Evolutionary conservation across 2,797 vertebrate species (phyloP), one percentile per base, ranked within the genome.

Genomic region (Gastrophryne carolinensis): DNA sequence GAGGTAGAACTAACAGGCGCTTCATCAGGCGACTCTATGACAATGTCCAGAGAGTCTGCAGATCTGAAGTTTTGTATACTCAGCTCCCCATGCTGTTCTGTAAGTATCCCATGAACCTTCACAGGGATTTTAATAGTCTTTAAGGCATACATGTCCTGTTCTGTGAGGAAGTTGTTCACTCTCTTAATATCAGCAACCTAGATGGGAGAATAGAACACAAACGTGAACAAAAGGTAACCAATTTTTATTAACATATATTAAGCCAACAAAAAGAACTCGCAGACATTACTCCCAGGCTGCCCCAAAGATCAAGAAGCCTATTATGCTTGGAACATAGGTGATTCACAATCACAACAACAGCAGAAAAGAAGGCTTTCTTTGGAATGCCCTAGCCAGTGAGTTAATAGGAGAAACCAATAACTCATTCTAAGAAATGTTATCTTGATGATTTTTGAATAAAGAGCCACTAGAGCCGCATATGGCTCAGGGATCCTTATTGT

Each of bases 141-240:
- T 62, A 98, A 84, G 0, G 94, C 96, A 2, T 94, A 97, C 44
- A 98, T 81, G 84, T 98, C 97, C 86, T 98, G 96, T 69, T 98
- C 96, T 73, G 90, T 87, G 68, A 98, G 92, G 15, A 98, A 92
- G 85, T 95, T 96, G 90, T 98, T 98, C 35, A 92, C 87, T 1
- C 92, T 89, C 83, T 98, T 98, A 84, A 98, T 93, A 79, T 98
- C 96, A 0, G 95, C 93, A 13, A 98, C 96, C 97, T 98, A 80
- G 79, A 58, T 9, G 10, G 57, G 19, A 15, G 57, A 63, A 72
- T 5, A 44, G 7, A 1, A 7, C 3, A 44, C 39, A 47, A 10
- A 34, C 32, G 10, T 34, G 4, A 34, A n/a, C n/a, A n/a, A n/a
- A 27, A 8, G 0, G 4, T 7, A 64, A 47, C n/a, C n/a, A 49